Base-by-base conservation (phyloP, 2,113 vertebrate genomes). In the Phalacrocorax brasilianus region DNA sequence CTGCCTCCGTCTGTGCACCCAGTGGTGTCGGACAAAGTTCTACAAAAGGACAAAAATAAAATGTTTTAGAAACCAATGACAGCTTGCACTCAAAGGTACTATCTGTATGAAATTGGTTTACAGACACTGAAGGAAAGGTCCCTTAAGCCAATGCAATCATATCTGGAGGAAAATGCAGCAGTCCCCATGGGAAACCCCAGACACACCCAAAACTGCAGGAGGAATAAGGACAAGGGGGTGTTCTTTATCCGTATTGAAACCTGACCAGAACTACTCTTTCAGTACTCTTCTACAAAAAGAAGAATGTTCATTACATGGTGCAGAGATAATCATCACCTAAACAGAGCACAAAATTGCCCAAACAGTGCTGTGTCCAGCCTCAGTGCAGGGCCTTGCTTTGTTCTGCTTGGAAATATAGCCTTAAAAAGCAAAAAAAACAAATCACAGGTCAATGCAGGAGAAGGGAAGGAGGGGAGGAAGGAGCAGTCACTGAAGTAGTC, bases 1-100 rank as follows among this genome's bases (percentile, higher is more conserved):
- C 95, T 99, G 99, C 53, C 99, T 97, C 32, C 99, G 97, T 55
- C 99, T 98, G 97, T 99, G 99, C 45, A 99, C 99, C 99, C 99
- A 99, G 97, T 99, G 99, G 90, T 99, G 99, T 93, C 99, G 98
- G 90, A 99, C 98, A 71, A 98, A 98, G 92, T 99, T 99, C 99
- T 99, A 98, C 93, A 97, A 93, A 81, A 94, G 24, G 49, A 91
- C 28, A 73, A 84, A 88, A 47, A 88, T 40, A 66, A 49, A 6
- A 14, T 3, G 7, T 40, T 58, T 28, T 0, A 78, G 52, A 33
- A 72, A 87, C 26, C 26, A 45, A 6, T 11, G 22, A 11, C 18
- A 88, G 32, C 12, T 49, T 74, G 24, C 12, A 7, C 16, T 89
- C 42, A 35, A 2, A 2, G 5, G 28, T 65, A 61, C 5, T 28